These are phyloP conservation scores for Augiades crinisus DNA, from an alignment of 2,888 invertebrate genomes.

Conservation along the genomic window DNA sequence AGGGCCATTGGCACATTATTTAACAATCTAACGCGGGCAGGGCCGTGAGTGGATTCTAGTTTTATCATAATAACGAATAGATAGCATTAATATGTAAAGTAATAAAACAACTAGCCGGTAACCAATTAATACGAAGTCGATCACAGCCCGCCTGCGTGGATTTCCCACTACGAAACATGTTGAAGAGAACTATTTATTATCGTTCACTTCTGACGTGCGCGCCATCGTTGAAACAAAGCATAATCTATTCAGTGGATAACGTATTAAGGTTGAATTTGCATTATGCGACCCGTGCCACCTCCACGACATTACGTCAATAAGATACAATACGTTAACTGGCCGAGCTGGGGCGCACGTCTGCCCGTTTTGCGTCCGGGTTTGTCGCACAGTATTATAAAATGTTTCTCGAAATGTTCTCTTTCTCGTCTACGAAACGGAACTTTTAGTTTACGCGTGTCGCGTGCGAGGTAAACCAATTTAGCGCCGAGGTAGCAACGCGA, in stretches of 20 bases:
- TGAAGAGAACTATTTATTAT: slow-evolving; percentile 77
- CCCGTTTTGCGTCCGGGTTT: slow-evolving; percentile 73
- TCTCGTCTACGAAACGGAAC: slow-evolving; percentile 40
- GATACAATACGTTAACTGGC: slow-evolving; percentile 74
- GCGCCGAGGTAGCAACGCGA: slow-evolving; percentile 45
- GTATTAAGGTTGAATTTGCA: slow-evolving; percentile 61
- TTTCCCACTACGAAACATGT: slow-evolving; percentile 76
- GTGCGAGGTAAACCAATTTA: slow-evolving; percentile 39
- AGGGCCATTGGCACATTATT: too few species aligned
- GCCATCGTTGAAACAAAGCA: slow-evolving; percentile 42
- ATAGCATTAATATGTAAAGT: slow-evolving; percentile 34
- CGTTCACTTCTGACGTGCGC: slow-evolving; percentile 69
- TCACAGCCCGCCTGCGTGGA: slow-evolving; percentile 77
- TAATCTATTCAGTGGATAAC: slow-evolving; percentile 46
- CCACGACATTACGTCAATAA: slow-evolving; percentile 76
- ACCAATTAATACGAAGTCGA: slow-evolving; percentile 69
- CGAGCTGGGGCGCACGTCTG: slow-evolving; percentile 64
- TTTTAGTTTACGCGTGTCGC: slow-evolving; percentile 40
- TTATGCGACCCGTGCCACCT: slow-evolving; percentile 56
- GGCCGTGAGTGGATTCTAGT: too few species aligned
- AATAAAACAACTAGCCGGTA: slow-evolving; percentile 60
- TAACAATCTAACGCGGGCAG: too few species aligned
- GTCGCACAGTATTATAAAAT: slow-evolving; percentile 53
- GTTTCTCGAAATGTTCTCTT: slow-evolving; percentile 34
- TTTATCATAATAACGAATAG: slow-evolving; percentile 2